Evolutionary conservation across 2,113 vertebrate species (phyloP).

Genomic region (Mandrillus leucophaeus): DNA sequence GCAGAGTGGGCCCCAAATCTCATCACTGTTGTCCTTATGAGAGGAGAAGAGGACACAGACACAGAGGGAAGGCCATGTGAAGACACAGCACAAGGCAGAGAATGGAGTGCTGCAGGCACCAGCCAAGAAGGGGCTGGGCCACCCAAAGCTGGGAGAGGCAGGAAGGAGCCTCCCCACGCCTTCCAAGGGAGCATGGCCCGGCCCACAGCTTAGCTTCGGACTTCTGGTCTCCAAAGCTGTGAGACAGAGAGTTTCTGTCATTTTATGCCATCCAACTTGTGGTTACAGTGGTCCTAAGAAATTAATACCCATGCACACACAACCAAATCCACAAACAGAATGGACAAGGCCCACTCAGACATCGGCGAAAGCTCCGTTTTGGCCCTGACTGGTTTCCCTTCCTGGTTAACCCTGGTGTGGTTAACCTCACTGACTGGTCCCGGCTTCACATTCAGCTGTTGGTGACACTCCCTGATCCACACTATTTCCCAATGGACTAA

Average conservation of each 20-base stretch:
- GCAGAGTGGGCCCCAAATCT: not conserved
- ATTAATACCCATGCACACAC: accelerated
- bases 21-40: not conserved
- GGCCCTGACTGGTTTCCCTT: accelerated
- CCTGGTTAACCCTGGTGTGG: not conserved
- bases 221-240: not conserved
- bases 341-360: accelerated
- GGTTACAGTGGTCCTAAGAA: not conserved
- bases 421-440: accelerated
- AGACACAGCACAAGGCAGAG: not conserved
- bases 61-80: accelerated
- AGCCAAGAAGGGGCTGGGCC: accelerated
- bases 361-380: not conserved
- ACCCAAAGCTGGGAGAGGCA: accelerated
- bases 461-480: accelerated
- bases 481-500: not conserved
- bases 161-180: not conserved
- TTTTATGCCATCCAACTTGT: too few species aligned
- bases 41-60: not conserved
- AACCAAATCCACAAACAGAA: accelerated
- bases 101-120: accelerated
- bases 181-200: accelerated
- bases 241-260: accelerated
- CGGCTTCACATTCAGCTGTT: accelerated
- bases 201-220: accelerated